Evolutionary conservation across 2,888 invertebrate species (phyloP).

Genomic region (Macrophya alboannulata): DNA sequence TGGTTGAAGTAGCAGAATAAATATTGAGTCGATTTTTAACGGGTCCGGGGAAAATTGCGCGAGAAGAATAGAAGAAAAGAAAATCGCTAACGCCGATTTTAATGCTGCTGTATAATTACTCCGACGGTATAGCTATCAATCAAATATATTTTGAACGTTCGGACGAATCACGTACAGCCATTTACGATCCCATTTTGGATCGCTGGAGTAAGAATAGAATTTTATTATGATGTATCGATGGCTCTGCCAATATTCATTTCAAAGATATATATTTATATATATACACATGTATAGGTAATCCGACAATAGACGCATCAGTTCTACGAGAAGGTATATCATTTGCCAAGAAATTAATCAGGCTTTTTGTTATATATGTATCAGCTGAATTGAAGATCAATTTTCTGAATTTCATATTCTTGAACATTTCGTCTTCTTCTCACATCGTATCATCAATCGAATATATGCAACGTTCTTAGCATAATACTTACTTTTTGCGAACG

Average conservation of each 20-base stretch:
- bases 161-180: not conserved
- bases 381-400: not conserved
- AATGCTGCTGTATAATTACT: not conserved
- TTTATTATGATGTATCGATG: constrained; percentile 4
- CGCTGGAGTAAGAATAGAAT: constrained; percentile 2
- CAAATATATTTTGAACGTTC: not conserved
- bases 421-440: not conserved
- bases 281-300: not conserved
- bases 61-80: not conserved
- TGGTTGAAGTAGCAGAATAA: constrained; percentile 34
- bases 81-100: not conserved
- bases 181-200: not conserved
- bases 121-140: constrained; percentile 2
- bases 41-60: constrained; percentile 5
- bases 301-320: not conserved
- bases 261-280: not conserved
- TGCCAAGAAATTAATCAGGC: constrained; percentile 34
- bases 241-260: constrained; percentile 25
- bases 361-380: not conserved
- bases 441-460: not conserved
- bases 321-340: not conserved
- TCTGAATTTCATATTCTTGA: not conserved
- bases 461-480: constrained; percentile 8
- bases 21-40: constrained; percentile 33
- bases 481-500: not conserved